Evolutionary conservation across 2,888 invertebrate genomes (phyloP).

Genomic region (Noctua pronuba): DNA sequence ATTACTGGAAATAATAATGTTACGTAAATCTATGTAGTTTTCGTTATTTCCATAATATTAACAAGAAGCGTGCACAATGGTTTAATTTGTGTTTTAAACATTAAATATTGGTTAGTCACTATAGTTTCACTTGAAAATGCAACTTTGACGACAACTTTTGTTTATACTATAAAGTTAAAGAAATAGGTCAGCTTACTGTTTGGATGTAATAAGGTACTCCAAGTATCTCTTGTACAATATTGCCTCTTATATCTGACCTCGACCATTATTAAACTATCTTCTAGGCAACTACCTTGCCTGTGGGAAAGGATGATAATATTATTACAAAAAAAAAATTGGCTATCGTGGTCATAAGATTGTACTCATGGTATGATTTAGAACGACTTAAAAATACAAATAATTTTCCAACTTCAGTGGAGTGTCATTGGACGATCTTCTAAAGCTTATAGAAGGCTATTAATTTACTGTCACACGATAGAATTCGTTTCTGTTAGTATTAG

Average conservation of each 20-base stretch:
- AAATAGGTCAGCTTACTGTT: slow-evolving; percentile 16
- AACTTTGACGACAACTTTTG: neutral
- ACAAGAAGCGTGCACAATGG: too few relatives aligned
- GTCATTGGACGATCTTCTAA: neutral
- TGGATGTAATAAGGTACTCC: slow-evolving; percentile 28
- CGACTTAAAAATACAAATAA: neutral
- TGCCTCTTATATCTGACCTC: slow-evolving; percentile 11
- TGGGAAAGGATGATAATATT: neutral
- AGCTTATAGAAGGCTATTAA: neutral
- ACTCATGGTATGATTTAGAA: neutral
- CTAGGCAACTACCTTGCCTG: slow-evolving; percentile 1
- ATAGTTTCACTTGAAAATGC: neutral
- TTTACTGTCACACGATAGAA: neutral
- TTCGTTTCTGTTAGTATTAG: neutral
- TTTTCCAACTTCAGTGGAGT: neutral
- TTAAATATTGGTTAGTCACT: neutral
- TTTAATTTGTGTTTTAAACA: neutral
- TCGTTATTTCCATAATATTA: neutral
- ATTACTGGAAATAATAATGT: neutral
- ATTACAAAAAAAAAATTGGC: neutral
- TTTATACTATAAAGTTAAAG: slow-evolving; percentile 22
- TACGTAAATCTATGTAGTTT: neutral
- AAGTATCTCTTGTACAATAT: slow-evolving; percentile 37
- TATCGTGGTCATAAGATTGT: neutral
- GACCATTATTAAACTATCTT: slow-evolving; percentile 32